Evolutionary conservation across 2,797 vertebrate species (phyloP).

Genomic region (Pangasius larnaudii): DNA sequence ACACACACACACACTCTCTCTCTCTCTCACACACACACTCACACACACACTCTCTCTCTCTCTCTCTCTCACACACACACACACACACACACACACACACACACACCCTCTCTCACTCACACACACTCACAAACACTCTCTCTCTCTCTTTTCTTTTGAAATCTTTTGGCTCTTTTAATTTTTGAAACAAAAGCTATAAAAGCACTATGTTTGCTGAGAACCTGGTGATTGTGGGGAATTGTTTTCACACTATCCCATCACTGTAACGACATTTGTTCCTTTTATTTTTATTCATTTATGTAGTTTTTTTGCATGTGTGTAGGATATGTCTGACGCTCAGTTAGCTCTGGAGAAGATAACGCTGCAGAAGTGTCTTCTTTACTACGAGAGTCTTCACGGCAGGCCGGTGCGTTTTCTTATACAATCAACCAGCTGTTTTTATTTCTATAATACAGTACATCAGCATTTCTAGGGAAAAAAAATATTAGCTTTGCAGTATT

Average conservation of each 20-base stretch:
- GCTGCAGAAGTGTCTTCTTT: conserved; percentile 12
- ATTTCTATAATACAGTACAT: neutral
- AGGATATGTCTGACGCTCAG: neutral
- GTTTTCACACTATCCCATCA: neutral
- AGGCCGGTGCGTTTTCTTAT: neutral
- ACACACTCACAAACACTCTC: no score
- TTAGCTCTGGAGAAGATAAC: neutral
- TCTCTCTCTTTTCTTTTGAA: no score
- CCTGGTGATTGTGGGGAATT: neutral
- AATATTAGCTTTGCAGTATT: neutral
- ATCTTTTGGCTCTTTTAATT: neutral
- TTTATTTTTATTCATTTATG: neutral
- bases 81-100: neutral
- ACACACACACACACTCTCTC: no score
- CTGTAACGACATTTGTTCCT: neutral
- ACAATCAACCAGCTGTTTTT: neutral
- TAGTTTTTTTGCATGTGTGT: neutral
- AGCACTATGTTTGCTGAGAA: neutral
- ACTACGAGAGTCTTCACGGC: conserved; percentile 6
- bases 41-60: no score
- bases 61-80: neutral
- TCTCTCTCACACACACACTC: no score
- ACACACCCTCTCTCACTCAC: neutral
- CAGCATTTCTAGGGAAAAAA: neutral
- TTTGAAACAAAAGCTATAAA: neutral